Conservation (phyloP, 2,113 vertebrate genomes). For the Campylorhamphus procurvoides region DNA sequence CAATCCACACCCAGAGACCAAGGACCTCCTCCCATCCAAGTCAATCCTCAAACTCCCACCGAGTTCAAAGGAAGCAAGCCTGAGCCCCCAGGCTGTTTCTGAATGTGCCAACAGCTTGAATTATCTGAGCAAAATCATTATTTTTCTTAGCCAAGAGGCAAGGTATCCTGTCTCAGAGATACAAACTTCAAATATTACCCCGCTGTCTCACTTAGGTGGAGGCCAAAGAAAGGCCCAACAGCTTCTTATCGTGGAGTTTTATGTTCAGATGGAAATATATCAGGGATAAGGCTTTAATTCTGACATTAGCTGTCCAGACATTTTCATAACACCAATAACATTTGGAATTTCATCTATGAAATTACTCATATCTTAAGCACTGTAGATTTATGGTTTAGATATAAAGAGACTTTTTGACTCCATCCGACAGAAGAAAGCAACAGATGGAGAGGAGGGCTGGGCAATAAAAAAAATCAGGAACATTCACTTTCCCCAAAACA, state of each 20-base stretch:
- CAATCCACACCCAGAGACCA: neutral
- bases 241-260: slow-evolving; percentile 36
- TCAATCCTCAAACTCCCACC: slow-evolving; percentile 21
- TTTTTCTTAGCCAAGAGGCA: slow-evolving; percentile 72
- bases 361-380: slow-evolving; percentile 14
- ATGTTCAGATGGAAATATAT: slow-evolving; percentile 52
- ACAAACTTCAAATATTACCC: slow-evolving; percentile 52
- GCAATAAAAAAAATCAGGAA: slow-evolving; percentile 2
- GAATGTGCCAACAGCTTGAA: slow-evolving; percentile 32
- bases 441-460: slow-evolving; percentile 26
- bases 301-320: slow-evolving; percentile 64
- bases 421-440: slow-evolving; percentile 42
- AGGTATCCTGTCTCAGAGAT: slow-evolving; percentile 53
- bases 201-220: slow-evolving; percentile 48
- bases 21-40: neutral
- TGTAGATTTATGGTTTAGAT: neutral
- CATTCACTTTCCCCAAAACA: neutral
- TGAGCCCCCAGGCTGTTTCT: slow-evolving; percentile 15
- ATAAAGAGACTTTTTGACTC: slow-evolving; percentile 43
- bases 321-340: slow-evolving; percentile 41
- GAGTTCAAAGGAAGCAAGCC: slow-evolving; percentile 52
- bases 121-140: slow-evolving; percentile 59
- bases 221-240: slow-evolving; percentile 43
- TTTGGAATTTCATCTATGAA: slow-evolving; percentile 50
- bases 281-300: slow-evolving; percentile 44